phyloP scores from a whole-genome alignment of 1,140 invertebrate species.

The Maniola jurtina region DNA sequence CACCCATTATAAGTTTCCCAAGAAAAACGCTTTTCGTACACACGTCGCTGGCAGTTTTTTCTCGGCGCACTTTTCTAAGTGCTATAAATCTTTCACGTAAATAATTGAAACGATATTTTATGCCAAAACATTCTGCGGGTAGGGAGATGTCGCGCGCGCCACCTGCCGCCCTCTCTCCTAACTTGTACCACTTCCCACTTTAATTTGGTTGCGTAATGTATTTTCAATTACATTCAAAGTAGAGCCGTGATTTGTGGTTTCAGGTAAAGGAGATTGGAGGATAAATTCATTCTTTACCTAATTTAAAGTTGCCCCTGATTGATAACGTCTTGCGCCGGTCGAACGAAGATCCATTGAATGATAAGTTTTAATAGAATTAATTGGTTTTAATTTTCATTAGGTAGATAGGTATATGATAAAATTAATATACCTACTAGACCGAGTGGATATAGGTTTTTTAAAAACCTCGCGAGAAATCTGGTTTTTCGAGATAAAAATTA shows the following conservation, averaged over 20 bases:
- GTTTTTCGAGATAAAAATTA: no score
- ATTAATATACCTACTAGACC: no score
- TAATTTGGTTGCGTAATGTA: slow-evolving; percentile 74
- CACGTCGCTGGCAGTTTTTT: slow-evolving; percentile 75
- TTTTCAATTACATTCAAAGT: slow-evolving; percentile 77
- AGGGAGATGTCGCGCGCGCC: slow-evolving; percentile 61
- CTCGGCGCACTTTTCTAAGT: slow-evolving; percentile 77
- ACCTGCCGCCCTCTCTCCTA: slow-evolving; percentile 67
- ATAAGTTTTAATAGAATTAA: slow-evolving; percentile 4
- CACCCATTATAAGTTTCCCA: slow-evolving; percentile 77
- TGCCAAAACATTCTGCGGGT: slow-evolving; percentile 77
- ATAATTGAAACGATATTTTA: slow-evolving; percentile 80
- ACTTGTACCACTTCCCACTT: slow-evolving; percentile 75
- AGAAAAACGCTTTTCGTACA: slow-evolving; percentile 77
- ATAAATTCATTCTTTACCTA: slow-evolving; percentile 60
- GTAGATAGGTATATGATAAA: no score
- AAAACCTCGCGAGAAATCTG: no score
- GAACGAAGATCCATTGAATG: neutral
- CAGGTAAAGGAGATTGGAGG: slow-evolving; percentile 66
- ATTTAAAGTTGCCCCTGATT: slow-evolving; percentile 44
- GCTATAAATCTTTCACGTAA: slow-evolving; percentile 77
- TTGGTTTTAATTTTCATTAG: neutral
- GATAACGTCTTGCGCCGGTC: neutral
- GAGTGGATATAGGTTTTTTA: no score
- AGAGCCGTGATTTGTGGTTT: slow-evolving; percentile 71